Evolutionary conservation across 2,113 vertebrate species (phyloP).

Genomic region (Synodontis membranacea): DNA sequence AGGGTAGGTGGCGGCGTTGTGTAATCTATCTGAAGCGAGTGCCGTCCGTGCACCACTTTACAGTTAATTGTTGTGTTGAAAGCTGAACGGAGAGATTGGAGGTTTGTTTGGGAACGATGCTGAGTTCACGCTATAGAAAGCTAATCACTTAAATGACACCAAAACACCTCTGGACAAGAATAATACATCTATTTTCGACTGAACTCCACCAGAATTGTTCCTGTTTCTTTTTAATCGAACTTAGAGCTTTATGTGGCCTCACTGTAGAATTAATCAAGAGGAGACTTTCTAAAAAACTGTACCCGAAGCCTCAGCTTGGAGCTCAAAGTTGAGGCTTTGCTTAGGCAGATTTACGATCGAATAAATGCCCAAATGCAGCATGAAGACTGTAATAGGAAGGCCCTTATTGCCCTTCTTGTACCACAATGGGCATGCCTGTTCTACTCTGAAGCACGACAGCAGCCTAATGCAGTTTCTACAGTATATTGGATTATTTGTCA

Average conservation of each 20-base stretch:
- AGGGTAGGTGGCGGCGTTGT: slow-evolving; percentile 7
- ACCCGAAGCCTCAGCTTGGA: slow-evolving; percentile 28
- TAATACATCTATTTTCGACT: not conserved
- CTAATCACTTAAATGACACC: slow-evolving; percentile 41
- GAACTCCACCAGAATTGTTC: slow-evolving; percentile 15
- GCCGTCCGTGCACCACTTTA: slow-evolving; percentile 1
- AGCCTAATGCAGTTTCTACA: not conserved
- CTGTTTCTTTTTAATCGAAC: slow-evolving; percentile 56
- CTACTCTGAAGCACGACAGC: not conserved
- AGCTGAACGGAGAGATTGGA: not conserved
- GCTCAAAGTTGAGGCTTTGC: not conserved
- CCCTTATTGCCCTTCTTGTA: slow-evolving; percentile 26
- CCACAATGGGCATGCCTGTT: not conserved
- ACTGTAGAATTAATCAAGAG: slow-evolving; percentile 55
- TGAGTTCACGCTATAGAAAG: not conserved
- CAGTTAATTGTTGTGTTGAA: slow-evolving; percentile 38
- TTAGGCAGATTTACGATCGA: slow-evolving; percentile 56
- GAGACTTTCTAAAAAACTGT: slow-evolving; percentile 44
- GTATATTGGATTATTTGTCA: slow-evolving; percentile 14
- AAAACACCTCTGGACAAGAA: slow-evolving; percentile 1
- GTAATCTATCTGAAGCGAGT: slow-evolving; percentile 3
- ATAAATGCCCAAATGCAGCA: slow-evolving; percentile 50
- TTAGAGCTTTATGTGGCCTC: slow-evolving; percentile 58
- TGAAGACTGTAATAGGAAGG: slow-evolving; percentile 51
- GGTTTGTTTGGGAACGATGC: slow-evolving; percentile 16